phyloP scores from a whole-genome alignment of 2,113 vertebrate species.

The Amphilophus citrinellus region DNA sequence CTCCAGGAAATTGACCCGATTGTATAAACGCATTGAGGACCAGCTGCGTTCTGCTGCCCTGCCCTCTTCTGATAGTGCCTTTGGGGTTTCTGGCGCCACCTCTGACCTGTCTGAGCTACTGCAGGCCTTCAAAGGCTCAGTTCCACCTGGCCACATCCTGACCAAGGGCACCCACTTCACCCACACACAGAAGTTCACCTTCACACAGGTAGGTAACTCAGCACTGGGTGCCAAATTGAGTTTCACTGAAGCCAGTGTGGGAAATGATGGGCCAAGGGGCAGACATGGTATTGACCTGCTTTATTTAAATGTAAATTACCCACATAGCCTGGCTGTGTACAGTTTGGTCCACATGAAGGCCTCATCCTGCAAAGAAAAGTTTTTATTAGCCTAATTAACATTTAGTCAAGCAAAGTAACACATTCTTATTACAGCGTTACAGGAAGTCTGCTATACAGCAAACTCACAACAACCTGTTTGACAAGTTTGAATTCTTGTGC shows the following conservation, averaged over 20 bases:
- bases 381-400: not conserved
- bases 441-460: not conserved
- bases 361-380: no score
- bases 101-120: conserved; percentile 86
- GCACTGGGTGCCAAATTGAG: no score
- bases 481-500: not conserved
- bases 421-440: not conserved
- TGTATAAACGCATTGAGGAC: conserved; percentile 86
- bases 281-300: no score
- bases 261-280: no score
- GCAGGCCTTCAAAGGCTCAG: conserved; percentile 78
- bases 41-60: conserved; percentile 82
- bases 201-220: conserved; percentile 81
- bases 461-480: not conserved
- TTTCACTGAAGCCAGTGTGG: no score
- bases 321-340: no score
- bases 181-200: conserved; percentile 89
- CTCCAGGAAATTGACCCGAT: conserved; percentile 78
- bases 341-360: no score
- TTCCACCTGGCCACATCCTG: conserved; percentile 61
- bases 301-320: no score
- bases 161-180: conserved; percentile 90
- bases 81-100: conserved; percentile 54
- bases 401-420: not conserved
- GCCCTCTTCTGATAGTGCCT: conserved; percentile 50